Evolutionary conservation across 2,888 invertebrate species (phyloP).

Genomic region (Oscheius sp.): DNA sequence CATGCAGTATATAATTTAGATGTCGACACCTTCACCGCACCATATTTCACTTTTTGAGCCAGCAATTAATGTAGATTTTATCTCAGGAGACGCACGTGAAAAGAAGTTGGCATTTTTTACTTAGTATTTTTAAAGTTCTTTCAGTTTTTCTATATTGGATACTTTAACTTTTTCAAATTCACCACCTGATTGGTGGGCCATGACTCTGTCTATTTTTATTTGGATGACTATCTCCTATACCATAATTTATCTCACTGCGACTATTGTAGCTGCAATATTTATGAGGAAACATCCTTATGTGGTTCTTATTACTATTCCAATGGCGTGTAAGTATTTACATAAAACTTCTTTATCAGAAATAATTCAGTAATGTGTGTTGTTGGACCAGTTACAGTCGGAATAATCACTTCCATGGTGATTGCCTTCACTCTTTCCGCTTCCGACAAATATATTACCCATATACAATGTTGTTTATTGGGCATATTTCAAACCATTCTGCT

Average conservation of each 20-base stretch:
- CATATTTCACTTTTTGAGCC: too few species aligned
- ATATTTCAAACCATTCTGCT: constrained; percentile 61
- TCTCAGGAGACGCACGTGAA: too few species aligned
- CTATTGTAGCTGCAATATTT: constrained; percentile 56
- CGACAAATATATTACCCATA: constrained; percentile 54
- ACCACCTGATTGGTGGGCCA: constrained; percentile 58
- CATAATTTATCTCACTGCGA: constrained; percentile 49
- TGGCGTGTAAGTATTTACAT: constrained; percentile 25
- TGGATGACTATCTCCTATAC: constrained; percentile 63
- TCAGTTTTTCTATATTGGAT: too few species aligned
- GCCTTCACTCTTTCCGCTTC: constrained; percentile 52
- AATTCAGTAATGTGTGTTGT: constrained; percentile 54
- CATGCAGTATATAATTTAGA: too few species aligned
- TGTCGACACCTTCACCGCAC: too few species aligned
- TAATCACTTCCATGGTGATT: constrained; percentile 53
- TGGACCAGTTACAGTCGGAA: constrained; percentile 52
- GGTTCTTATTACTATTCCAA: constrained; percentile 47
- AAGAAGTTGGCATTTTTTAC: too few species aligned
- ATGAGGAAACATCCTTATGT: constrained; percentile 65
- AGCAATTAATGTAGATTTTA: too few species aligned
- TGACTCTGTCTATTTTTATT: constrained; percentile 61
- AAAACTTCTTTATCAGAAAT: neutral
- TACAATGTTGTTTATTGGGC: constrained; percentile 64
- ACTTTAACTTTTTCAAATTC: too few species aligned
- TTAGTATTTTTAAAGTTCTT: too few species aligned